Conservation (phyloP, 2,113 vertebrate species). For the Pterophyllum scalare region DNA sequence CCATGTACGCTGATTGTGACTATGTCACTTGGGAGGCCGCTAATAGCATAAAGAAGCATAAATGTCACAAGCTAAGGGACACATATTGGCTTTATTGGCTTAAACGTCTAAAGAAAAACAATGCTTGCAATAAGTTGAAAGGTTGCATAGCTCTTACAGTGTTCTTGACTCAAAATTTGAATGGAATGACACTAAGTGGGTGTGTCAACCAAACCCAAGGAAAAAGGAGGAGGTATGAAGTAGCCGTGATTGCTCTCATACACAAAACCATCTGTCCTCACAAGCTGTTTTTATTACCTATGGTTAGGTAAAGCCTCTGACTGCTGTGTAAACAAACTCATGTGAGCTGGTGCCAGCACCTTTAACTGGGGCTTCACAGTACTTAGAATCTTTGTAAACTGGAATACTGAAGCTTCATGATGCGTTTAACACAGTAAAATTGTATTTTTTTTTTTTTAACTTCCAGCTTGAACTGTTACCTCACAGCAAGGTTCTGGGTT, state of each 20-base stretch:
- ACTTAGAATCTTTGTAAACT: background rate
- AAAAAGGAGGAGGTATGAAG: too few species aligned
- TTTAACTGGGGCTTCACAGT: background rate
- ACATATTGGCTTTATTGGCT: background rate
- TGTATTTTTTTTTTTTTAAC: background rate
- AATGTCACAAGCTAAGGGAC: too few species aligned
- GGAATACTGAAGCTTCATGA: background rate
- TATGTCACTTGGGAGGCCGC: background rate
- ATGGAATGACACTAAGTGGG: background rate
- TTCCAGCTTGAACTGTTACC: background rate
- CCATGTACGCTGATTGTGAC: background rate
- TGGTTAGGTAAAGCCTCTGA: background rate
- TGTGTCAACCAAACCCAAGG: background rate
- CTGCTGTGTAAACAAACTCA: background rate
- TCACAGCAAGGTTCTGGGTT: background rate
- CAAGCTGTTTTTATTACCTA: background rate
- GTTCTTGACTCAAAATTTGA: fast-evolving
- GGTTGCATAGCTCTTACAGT: fast-evolving
- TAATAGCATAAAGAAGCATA: too few species aligned
- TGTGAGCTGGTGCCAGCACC: background rate
- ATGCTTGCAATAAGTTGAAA: background rate
- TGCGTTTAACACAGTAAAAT: background rate
- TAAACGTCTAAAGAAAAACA: background rate
- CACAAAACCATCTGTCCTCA: background rate
- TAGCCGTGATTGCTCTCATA: background rate